A percentile compares a stretch with the other conserved stretches of the same genome.
These are phyloP conservation scores for Xenops minutus DNA, from an alignment of 2,797 vertebrate genomes.

Conservation along the genomic window DNA sequence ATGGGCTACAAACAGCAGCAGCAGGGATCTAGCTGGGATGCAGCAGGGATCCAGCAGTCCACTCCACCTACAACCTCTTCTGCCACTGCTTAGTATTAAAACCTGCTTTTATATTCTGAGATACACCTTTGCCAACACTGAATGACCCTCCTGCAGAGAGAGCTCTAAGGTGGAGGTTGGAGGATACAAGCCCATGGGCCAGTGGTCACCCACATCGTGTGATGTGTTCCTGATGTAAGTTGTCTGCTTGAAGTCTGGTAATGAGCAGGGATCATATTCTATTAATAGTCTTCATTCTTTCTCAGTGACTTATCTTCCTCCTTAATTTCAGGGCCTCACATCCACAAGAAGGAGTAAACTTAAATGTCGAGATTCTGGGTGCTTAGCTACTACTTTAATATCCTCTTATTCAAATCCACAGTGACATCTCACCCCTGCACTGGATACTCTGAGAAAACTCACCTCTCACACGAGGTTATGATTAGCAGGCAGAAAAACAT, in stretches of 20 bases:
- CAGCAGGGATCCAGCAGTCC: background rate
- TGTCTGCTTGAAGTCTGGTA: background rate
- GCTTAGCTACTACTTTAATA: background rate
- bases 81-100: background rate
- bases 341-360: background rate
- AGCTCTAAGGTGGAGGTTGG: background rate
- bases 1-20: background rate
- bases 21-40: background rate
- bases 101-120: background rate
- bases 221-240: too few relatives aligned
- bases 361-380: background rate
- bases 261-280: background rate
- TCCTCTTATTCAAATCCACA: background rate
- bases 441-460: background rate
- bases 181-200: background rate
- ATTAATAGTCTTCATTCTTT: background rate
- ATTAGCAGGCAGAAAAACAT: background rate
- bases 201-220: background rate
- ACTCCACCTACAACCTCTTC: too few relatives aligned
- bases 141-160: background rate
- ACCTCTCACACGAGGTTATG: background rate
- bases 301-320: background rate
- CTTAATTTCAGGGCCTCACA: background rate
- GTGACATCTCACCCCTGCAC: background rate
- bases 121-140: background rate